Evolutionary conservation across 2,888 invertebrate genomes (phyloP).

Genomic region (Phoenoteleia sp.): DNA sequence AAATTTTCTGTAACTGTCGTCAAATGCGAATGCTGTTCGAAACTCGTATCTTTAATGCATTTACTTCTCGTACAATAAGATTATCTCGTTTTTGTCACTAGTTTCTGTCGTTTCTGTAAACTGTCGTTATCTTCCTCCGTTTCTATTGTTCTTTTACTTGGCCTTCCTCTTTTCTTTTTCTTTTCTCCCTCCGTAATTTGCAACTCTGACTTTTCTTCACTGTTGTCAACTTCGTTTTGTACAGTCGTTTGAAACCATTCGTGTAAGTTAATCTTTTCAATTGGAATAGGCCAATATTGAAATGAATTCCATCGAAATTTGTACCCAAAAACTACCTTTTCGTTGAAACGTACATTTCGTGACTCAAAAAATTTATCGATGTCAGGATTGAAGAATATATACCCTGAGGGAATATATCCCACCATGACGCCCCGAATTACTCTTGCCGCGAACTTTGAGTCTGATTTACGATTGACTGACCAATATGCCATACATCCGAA

Average conservation of each 20-base stretch:
- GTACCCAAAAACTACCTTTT: conserved; percentile 50
- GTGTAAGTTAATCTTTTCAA: conserved; percentile 29
- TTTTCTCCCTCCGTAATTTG: conserved; percentile 25
- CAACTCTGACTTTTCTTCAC: no score
- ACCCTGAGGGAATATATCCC: neutral
- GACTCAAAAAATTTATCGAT: conserved; percentile 35
- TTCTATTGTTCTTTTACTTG: neutral
- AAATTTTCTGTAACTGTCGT: conserved; percentile 4
- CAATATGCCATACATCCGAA: conserved; percentile 66
- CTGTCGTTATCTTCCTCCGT: conserved; percentile 1
- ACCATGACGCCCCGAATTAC: neutral
- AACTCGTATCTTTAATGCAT: neutral
- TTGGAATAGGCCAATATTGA: conserved; percentile 27
- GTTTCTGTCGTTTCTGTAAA: neutral
- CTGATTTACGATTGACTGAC: conserved; percentile 32
- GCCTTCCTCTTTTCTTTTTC: conserved; percentile 44
- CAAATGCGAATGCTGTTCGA: neutral
- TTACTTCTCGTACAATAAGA: neutral
- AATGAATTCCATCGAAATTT: conserved; percentile 45
- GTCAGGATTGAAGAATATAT: neutral
- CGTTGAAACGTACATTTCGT: conserved; percentile 71
- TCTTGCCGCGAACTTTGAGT: neutral
- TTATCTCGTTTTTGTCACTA: neutral
- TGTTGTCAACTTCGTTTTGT: no score
- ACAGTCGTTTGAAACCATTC: conserved; percentile 36